phyloP scores from a whole-genome alignment of 1,140 invertebrate genomes.

The Cyrtorhinus lividipennis region DNA sequence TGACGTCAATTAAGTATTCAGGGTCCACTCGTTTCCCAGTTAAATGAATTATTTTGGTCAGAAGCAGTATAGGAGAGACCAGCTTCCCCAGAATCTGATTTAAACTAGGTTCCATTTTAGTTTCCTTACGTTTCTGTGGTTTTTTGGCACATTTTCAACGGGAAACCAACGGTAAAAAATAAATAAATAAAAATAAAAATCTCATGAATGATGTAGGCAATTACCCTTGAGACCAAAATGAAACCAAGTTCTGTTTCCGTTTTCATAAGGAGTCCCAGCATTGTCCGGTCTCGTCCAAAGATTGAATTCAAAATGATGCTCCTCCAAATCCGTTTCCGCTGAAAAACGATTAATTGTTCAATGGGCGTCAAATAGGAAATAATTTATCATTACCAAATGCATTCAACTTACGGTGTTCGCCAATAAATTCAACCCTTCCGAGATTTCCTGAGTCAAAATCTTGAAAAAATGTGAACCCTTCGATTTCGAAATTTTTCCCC shows the following conservation, averaged over 20 bases:
- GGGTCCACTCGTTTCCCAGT: too few species aligned
- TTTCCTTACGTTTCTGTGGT: too few species aligned
- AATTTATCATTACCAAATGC: background rate
- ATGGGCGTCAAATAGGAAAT: background rate
- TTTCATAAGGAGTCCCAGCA: slow-evolving; percentile 74
- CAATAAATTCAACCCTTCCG: slow-evolving; percentile 52
- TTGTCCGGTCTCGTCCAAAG: slow-evolving; percentile 84
- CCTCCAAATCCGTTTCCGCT: slow-evolving; percentile 27
- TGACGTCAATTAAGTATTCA: too few species aligned
- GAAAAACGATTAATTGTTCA: slow-evolving; percentile 1
- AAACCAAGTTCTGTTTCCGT: slow-evolving; percentile 86
- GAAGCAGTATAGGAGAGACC: too few species aligned
- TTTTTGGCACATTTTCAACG: too few species aligned
- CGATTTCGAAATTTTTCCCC: slow-evolving; percentile 34
- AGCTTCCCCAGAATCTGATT: too few species aligned
- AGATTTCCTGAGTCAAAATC: slow-evolving; percentile 83
- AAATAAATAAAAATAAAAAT: too few species aligned
- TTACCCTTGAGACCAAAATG: slow-evolving; percentile 67
- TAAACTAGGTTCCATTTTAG: too few species aligned
- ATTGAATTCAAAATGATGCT: slow-evolving; percentile 67
- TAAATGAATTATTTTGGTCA: too few species aligned
- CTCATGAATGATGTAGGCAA: too few species aligned
- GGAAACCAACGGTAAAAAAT: too few species aligned
- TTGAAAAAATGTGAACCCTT: slow-evolving; percentile 54
- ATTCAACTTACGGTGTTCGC: background rate